Evolutionary conservation across 2,888 invertebrate genomes (phyloP).

Genomic region (Mimumesa dahlbomi): DNA sequence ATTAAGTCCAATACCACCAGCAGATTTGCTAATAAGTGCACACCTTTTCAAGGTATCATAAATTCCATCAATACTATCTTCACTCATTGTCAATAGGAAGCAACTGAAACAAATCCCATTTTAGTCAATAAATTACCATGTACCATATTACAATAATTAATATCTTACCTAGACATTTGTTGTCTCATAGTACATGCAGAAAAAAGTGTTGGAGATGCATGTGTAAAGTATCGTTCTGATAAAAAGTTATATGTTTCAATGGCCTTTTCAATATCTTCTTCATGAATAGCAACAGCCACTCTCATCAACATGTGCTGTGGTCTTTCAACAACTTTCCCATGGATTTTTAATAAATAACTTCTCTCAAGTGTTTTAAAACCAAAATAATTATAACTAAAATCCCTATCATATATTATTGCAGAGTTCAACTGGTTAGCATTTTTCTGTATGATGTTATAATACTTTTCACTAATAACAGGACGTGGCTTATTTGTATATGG

Average conservation of each 20-base stretch:
- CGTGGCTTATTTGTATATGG: constrained; percentile 86
- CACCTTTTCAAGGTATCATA: constrained; percentile 95
- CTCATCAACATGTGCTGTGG: constrained; percentile 99
- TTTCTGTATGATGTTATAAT: constrained; percentile 90
- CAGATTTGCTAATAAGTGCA: constrained; percentile 97
- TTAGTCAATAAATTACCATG: neutral
- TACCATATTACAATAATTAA: constrained; percentile 5
- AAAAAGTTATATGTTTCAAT: constrained; percentile 97
- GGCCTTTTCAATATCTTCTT: constrained; percentile 93
- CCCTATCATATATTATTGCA: constrained; percentile 97
- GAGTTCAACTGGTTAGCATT: constrained; percentile 96
- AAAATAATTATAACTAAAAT: constrained; percentile 98
- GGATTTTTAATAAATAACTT: constrained; percentile 95
- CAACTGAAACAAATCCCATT: constrained; percentile 86
- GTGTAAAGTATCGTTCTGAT: constrained; percentile 98
- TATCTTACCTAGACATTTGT: constrained; percentile 89
- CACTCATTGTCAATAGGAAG: constrained; percentile 95
- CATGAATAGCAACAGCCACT: constrained; percentile 97
- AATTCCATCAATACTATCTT: constrained; percentile 97
- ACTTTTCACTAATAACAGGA: constrained; percentile 93
- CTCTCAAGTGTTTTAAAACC: constrained; percentile 99
- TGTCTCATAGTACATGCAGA: constrained; percentile 95
- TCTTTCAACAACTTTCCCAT: constrained; percentile 95
- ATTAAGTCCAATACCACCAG: constrained; percentile 98
- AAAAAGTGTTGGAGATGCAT: constrained; percentile 98